Evolutionary conservation across 92 coral and sea anemone genomes (phyloP).

Genomic region (Zoanthus gigantus): DNA sequence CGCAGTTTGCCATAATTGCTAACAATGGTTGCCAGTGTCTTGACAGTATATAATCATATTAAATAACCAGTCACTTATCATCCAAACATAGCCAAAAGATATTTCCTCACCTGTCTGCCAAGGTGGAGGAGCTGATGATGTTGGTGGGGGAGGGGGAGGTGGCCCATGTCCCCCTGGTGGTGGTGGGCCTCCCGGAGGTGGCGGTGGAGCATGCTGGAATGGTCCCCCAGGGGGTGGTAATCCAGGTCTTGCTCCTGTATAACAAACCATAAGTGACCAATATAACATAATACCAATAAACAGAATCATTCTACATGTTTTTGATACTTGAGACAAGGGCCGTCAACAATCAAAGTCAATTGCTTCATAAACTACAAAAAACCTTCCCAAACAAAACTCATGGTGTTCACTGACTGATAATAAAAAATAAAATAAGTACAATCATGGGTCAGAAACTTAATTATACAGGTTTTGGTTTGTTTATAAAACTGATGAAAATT

Average conservation of each 20-base stretch:
- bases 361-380: too few relatives aligned
- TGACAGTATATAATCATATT: too few relatives aligned
- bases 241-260: constrained; percentile 35
- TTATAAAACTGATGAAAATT: too few relatives aligned
- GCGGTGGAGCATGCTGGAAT: constrained; percentile 63
- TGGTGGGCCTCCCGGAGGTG: constrained; percentile 74
- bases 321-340: not conserved
- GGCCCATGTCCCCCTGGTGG: constrained; percentile 69
- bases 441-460: too few relatives aligned
- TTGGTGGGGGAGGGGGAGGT: constrained; percentile 79
- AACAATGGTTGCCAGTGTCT: too few relatives aligned
- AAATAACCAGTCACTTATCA: too few relatives aligned
- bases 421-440: too few relatives aligned
- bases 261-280: not conserved
- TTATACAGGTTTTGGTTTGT: too few relatives aligned
- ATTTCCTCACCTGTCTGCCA: constrained; percentile 67
- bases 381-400: too few relatives aligned
- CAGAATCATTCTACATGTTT: not conserved
- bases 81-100: not conserved
- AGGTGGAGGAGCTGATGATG: constrained; percentile 77
- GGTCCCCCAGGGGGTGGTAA: constrained; percentile 37
- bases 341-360: too few relatives aligned
- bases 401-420: too few relatives aligned
- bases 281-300: not conserved
- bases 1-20: too few relatives aligned